Conservation (phyloP, 53 echinoderm and acorn worm genomes). For the Holothuria scabra region DNA sequence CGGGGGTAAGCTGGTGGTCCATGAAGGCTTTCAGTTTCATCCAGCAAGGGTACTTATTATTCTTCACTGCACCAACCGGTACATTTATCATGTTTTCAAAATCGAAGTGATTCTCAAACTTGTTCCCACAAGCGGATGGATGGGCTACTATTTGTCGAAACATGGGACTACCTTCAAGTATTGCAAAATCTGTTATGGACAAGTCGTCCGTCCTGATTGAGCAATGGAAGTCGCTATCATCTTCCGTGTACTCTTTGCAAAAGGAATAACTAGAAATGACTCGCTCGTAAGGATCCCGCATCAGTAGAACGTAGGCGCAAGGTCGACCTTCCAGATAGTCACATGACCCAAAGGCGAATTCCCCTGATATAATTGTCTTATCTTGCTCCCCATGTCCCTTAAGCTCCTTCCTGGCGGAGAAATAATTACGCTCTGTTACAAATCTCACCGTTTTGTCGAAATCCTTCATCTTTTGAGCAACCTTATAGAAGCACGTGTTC, state of each 20-base stretch:
- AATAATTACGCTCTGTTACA: not conserved
- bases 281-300: conserved; percentile 80
- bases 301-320: conserved; percentile 72
- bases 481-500: conserved; percentile 22
- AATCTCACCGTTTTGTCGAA: conserved; percentile 21
- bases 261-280: conserved; percentile 69
- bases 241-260: conserved; percentile 67
- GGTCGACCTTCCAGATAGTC: conserved; percentile 57
- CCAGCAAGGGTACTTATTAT: conserved; percentile 66
- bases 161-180: conserved; percentile 76
- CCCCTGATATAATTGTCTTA: conserved; percentile 51
- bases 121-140: conserved; percentile 19
- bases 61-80: not conserved
- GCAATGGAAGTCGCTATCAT: conserved; percentile 47
- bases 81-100: conserved; percentile 26
- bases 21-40: conserved; percentile 74
- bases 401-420: not conserved
- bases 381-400: not conserved
- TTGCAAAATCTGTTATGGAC: conserved; percentile 71
- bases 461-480: not conserved
- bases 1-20: conserved; percentile 45
- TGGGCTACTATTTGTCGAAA: conserved; percentile 73
- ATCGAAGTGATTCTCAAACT: conserved; percentile 36
- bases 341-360: conserved; percentile 77
- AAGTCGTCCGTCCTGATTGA: conserved; percentile 53